A percentile compares a stretch with the other conserved stretches of the same genome.
These are phyloP conservation scores for Ophion ellenae DNA, from an alignment of 2,888 invertebrate species.

Conservation along the genomic window DNA sequence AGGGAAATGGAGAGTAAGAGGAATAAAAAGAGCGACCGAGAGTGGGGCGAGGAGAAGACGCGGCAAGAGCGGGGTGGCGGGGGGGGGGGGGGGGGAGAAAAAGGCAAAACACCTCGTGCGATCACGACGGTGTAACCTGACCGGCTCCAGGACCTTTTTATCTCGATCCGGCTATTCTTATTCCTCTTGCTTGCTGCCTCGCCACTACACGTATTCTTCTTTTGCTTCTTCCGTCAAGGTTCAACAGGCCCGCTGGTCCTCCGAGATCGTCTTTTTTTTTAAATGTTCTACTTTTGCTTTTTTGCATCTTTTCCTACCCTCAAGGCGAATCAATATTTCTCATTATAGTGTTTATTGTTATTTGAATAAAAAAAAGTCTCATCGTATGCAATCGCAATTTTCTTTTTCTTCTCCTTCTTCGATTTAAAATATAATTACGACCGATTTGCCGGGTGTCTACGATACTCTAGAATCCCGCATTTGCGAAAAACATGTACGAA, in stretches of 20 bases:
- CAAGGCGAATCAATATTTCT: neutral
- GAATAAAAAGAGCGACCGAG: slow-evolving; percentile 15
- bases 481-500: neutral
- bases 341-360: neutral
- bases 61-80: neutral
- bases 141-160: slow-evolving; percentile 53
- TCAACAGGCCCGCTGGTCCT: slow-evolving; percentile 4
- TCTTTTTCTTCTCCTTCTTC: too few relatives aligned
- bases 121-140: slow-evolving; percentile 49
- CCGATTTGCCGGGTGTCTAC: too few relatives aligned
- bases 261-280: neutral
- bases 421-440: too few relatives aligned
- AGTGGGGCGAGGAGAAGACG: neutral
- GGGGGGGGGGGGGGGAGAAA: neutral
- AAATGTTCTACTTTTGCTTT: neutral
- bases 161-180: slow-evolving; percentile 49
- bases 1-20: neutral
- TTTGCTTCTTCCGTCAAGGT: slow-evolving; percentile 29
- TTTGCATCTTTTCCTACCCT: neutral
- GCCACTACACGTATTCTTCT: slow-evolving; percentile 30
- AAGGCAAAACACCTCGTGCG: slow-evolving; percentile 41
- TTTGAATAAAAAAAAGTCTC: too few relatives aligned
- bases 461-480: neutral
- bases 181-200: slow-evolving; percentile 38
- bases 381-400: too few relatives aligned